A percentile compares a stretch with the other conserved stretches of the same genome.
These are phyloP conservation scores for Pantherophis alleghaniensis DNA, from an alignment of 2,797 vertebrate genomes.

Conservation along the genomic window DNA sequence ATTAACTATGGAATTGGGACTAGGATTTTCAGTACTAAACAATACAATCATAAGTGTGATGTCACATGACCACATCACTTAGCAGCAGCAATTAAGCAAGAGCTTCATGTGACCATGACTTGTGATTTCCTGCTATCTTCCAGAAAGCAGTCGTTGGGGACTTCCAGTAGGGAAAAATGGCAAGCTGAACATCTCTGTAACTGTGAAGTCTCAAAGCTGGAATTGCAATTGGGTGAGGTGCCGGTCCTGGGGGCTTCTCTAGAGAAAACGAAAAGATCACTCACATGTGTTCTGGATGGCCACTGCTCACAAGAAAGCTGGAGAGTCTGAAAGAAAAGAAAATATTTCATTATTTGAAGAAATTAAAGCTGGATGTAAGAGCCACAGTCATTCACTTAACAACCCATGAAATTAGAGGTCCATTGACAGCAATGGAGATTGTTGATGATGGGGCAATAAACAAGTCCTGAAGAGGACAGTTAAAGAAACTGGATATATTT, in stretches of 20 bases:
- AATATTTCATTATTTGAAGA: neutral
- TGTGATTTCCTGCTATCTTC: neutral
- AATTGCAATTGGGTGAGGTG: neutral
- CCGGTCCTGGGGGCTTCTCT: neutral
- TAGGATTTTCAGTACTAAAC: neutral
- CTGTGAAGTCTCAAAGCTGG: neutral
- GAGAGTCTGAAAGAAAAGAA: neutral
- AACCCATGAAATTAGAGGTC: neutral
- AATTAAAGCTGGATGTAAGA: neutral
- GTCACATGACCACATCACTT: neutral
- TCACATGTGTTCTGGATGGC: neutral
- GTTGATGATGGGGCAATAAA: neutral
- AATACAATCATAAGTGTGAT: neutral
- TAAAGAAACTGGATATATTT: neutral
- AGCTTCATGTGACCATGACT: neutral
- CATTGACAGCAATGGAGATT: neutral
- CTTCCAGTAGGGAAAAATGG: neutral
- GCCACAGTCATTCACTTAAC: neutral
- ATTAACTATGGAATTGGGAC: neutral
- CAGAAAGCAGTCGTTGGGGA: neutral
- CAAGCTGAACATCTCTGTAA: neutral
- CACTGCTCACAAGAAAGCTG: neutral
- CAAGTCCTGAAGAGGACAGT: neutral
- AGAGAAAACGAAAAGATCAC: neutral
- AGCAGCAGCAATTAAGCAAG: neutral